Evolutionary conservation across 1,140 invertebrate species (phyloP), one percentile per base, ranked within the genome.

Genomic region (Cydia strobilella): DNA sequence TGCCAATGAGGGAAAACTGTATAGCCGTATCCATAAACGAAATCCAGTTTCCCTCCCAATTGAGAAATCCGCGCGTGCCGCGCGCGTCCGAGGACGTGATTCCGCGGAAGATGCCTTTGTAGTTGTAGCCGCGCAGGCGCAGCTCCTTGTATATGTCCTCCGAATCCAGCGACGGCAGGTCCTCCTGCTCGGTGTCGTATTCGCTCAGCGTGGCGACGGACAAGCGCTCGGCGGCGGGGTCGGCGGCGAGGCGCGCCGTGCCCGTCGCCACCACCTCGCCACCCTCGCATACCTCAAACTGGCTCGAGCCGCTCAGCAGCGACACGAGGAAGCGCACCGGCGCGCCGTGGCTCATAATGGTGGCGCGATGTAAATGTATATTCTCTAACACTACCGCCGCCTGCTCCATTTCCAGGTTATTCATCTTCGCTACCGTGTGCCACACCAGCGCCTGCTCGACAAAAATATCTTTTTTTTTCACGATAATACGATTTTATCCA

Each of bases 71-170:
- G 63, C 81, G 84, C 0, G 88, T 87, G 31, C 95, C 96, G 80
- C 94, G 93, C 77, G 96, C 95, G 82, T 97, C 96, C 1, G 96
- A 93, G 15, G 94, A 84, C 2, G 93, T 87, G 76, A 98, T 96
- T 35, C 97, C 98, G 80, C 96, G 95, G 94, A 99, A 99, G 9
- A 96, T 93, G 71, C 97, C 97, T 10, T 93, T 93, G 89, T 99
- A 99, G 86, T 99, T 97, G 88, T 99, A 99, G 7, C 98, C 99
- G 76, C 98, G 94, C 0, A 99, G 94, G 77, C 97, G 83, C 73
- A 99, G 93, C 89, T 99, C 98, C 88, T 99, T 99, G 94, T 99
- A 99, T 12, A 99, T 94, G 85, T 99, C 98, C 27, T 94, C 93
- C 13, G 93, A 93, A 5, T 91, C 94, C n/a, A 99, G 93, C 27